These are phyloP conservation scores for Holacanthella duospinosa DNA, from an alignment of 2,888 invertebrate species.

Conservation along the genomic window DNA sequence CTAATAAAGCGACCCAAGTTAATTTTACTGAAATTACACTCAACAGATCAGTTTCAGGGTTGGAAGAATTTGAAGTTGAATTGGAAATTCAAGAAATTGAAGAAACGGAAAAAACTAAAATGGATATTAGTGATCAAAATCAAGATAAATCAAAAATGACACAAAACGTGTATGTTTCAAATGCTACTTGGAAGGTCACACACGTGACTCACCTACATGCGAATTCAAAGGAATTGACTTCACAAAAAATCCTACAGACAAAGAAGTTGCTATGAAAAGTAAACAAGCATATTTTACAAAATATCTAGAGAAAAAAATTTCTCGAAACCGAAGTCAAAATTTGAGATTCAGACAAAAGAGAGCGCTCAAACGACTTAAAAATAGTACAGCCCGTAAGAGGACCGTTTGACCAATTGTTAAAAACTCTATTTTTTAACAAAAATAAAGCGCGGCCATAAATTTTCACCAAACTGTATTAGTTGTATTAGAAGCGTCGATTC, in stretches of 20 bases:
- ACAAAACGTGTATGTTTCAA: neutral
- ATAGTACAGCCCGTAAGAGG: no score
- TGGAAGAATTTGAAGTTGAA: neutral
- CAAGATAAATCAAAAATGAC: no score
- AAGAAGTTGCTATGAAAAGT: neutral
- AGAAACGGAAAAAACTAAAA: no score
- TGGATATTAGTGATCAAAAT: no score
- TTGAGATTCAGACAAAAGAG: neutral
- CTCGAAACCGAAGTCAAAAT: neutral
- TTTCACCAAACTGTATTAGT: no score
- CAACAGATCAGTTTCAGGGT: neutral
- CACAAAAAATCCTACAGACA: neutral
- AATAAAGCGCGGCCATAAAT: no score
- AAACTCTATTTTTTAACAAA: no score
- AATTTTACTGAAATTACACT: no score
- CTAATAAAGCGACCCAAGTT: no score
- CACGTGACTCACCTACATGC: neutral
- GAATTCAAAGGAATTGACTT: neutral
- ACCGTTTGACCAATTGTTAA: no score
- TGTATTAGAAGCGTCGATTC: no score
- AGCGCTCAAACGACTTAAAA: neutral
- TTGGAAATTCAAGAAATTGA: neutral
- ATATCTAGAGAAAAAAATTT: neutral
- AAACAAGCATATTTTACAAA: neutral
- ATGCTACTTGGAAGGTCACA: neutral